Base-by-base conservation (phyloP, 2,888 invertebrate genomes). In the Callimorpha dominula region DNA sequence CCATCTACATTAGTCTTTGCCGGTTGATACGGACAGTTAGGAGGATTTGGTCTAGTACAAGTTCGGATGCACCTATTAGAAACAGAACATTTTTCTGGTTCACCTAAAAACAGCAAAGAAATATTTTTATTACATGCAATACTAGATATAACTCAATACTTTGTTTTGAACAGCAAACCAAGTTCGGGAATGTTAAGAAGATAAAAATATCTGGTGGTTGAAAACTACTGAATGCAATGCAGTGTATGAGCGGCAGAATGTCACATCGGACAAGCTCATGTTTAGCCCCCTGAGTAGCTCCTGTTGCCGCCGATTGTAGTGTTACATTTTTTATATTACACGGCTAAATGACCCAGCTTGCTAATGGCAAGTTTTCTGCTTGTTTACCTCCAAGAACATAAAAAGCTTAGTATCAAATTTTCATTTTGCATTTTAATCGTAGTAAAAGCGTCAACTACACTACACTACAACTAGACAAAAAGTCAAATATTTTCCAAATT, bases 1-100 rank as follows among this genome's bases (percentile, higher is more conserved):
- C 81, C 82, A 0, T 82, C 43, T 4, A 42, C 72, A 42, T 82
- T 83, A 5, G 50, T 42, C 42, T 73, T 31, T 1, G 83, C 75
- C 63, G 76, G 80, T 62, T 64, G 20, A 43, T 81, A 78, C 2
- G 7, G 57, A 57, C 82, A 83, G 15, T 78, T 60, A 1, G 52
- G 66, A 8, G 83, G 83, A 50, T 80, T 80, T 0, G 83, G 83
- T 0, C 31, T 8, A 3, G 20, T 70, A 15, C 83, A 83, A 15
- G 83, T 83, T 6, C 77, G 68, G 43, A 68, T 74, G 9, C 83
- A 83, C 40, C 73, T 11, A n/a, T 78, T 69, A 31, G 77, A 9
- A 43, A 78, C n/a, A n/a, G 62, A 52, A 65, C 82, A 83, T 15
- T 20, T 73, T 31, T 42, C 9, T 1, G 65, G 46, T 31, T 46